Conservation (phyloP, 2,113 vertebrate species). For the Nibea albiflora region DNA sequence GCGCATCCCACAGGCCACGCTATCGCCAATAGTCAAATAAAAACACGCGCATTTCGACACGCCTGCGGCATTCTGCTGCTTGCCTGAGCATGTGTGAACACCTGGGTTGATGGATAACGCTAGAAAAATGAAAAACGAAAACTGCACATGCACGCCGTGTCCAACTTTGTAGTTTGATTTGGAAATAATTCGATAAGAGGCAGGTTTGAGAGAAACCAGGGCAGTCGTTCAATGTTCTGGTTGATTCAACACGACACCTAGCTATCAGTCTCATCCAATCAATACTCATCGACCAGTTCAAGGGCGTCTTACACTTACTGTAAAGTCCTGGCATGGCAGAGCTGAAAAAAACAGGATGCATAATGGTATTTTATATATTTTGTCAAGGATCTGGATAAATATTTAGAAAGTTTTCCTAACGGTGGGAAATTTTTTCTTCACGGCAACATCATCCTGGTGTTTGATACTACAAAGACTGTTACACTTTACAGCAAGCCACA, state of each 20-base stretch:
- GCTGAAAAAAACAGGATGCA: not conserved
- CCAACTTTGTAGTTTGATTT: not conserved
- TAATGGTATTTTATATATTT: not conserved
- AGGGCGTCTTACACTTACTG: not conserved
- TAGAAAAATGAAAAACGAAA: not conserved
- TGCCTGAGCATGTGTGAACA: slow-evolving; percentile 14
- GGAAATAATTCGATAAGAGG: not conserved
- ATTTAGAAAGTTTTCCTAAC: not conserved
- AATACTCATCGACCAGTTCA: not conserved
- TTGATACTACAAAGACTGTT: too few relatives aligned
- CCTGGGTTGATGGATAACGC: not conserved
- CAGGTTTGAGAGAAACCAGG: slow-evolving; percentile 4
- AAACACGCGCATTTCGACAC: slow-evolving; percentile 9
- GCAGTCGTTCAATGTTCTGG: not conserved
- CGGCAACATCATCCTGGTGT: not conserved
- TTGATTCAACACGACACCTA: not conserved
- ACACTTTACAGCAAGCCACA: not conserved
- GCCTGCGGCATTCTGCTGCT: not conserved
- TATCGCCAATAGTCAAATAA: slow-evolving; percentile 52
- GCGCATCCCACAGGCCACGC: slow-evolving; percentile 40
- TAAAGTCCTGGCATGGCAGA: too few relatives aligned
- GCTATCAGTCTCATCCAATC: not conserved
- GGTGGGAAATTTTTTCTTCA: not conserved
- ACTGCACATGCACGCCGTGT: not conserved
- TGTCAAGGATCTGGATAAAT: not conserved